These are phyloP conservation scores for Lingula anatina DNA, from an alignment of 2,888 invertebrate genomes.

Conservation along the genomic window DNA sequence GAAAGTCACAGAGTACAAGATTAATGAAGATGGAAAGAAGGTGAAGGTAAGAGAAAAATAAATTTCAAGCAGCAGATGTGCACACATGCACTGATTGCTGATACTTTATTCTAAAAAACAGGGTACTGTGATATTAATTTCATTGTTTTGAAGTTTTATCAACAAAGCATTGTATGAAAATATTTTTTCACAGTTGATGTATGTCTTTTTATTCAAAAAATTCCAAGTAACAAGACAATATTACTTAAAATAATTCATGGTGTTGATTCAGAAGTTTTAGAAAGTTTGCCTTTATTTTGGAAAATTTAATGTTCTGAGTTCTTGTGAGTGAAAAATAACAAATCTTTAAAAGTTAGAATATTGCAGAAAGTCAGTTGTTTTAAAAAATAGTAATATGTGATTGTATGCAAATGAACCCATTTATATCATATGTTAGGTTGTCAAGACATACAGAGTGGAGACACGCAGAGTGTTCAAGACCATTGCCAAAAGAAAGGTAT, in stretches of 20 bases:
- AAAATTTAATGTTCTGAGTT: neutral
- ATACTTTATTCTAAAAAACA: too few species aligned
- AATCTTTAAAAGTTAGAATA: neutral
- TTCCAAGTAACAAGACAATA: too few species aligned
- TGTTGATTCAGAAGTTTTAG: neutral
- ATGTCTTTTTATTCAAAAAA: too few species aligned
- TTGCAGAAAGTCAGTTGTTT: neutral
- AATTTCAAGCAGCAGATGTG: too few species aligned
- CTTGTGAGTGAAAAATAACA: neutral
- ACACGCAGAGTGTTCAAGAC: constrained; percentile 72
- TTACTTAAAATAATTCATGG: neutral
- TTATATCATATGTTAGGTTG: constrained; percentile 40
- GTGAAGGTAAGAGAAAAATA: constrained; percentile 60
- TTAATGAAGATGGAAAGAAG: constrained; percentile 86
- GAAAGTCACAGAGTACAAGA: constrained; percentile 87
- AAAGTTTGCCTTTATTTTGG: neutral
- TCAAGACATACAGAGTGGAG: constrained; percentile 82
- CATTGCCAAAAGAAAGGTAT: constrained; percentile 78
- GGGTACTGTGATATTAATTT: too few species aligned
- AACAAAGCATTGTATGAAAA: too few species aligned
- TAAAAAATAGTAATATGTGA: neutral
- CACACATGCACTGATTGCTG: too few species aligned
- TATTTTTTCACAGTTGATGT: too few species aligned
- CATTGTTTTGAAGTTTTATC: too few species aligned
- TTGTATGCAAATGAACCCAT: neutral